Base-by-base conservation (phyloP, 1,140 invertebrate genomes). In the Rhizoglyphus robini region DNA sequence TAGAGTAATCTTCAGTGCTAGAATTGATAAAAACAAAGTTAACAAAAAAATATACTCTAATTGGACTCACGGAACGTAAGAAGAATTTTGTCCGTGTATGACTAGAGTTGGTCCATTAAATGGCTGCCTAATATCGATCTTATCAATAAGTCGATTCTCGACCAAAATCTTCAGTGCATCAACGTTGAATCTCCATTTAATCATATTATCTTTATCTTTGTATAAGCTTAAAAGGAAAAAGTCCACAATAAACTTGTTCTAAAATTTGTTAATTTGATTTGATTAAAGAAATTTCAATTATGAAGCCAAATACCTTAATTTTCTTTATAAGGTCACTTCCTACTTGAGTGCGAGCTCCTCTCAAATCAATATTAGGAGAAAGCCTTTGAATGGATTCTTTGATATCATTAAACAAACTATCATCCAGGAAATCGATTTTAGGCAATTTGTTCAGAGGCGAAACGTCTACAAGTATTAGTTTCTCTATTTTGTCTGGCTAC, bases 401-500 rank as follows among this genome's bases (percentile, higher is more conserved):
- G 23, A 32, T 8, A n/a, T 29, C 15, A 46, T 60, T 32, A 32
- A 60, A 60, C 13, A 60, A 27, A 32, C 13, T 46, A 34, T 60
- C 58, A 34, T 13, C 27, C 15, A 60, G 30, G 29, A 60, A 60
- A 20, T 32, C 58, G 3, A 60, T 60, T 60, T 34, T 34, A n/a
- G 58, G 58, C 30, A 60, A 27, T 60, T 13, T 34, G 11, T 15
- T 8, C 20, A 64, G 20, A 23, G 63, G 63, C 11, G 11, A 20
- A 13, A 64, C 41, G 31, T 64, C 63, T 5, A 57, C 63, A 23
- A 48, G 20, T 27, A 64, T 49, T 29, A 64, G 31, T 51, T 48
- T 48, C 13, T 64, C 63, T 2, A 64, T 27, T 32, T 30, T 48
- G 18, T 64, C 63, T 3, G 63, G 63, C 63, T 48, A n/a, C 18